These are phyloP conservation scores for Eucidaris tribuloides DNA, from an alignment of 35 echinoderm and acorn worm species.

Conservation along the genomic window DNA sequence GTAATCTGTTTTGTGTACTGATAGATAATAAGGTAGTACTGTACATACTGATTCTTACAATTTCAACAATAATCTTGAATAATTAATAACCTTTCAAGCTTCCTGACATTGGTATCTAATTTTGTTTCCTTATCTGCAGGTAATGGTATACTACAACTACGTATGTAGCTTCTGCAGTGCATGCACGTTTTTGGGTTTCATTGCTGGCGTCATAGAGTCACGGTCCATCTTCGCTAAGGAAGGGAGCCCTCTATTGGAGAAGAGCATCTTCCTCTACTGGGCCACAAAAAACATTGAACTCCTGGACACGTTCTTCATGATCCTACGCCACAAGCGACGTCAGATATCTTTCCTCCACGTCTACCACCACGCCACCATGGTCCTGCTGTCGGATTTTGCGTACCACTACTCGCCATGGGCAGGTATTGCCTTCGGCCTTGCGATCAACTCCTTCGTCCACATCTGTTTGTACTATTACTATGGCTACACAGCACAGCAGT, in stretches of 20 bases:
- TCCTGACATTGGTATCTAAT: background rate
- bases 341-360: slow-evolving; percentile 96
- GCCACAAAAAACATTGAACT: slow-evolving; percentile 83
- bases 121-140: slow-evolving; percentile 39
- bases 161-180: slow-evolving; percentile 70
- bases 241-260: slow-evolving; percentile 25
- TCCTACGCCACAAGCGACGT: slow-evolving; percentile 84
- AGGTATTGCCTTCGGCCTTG: slow-evolving; percentile 68
- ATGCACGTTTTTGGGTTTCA: slow-evolving; percentile 51
- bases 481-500: slow-evolving; percentile 60
- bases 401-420: slow-evolving; percentile 81
- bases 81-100: background rate
- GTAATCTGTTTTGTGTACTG: background rate
- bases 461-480: slow-evolving; percentile 95
- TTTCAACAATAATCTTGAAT: too few species aligned
- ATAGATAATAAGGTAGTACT: too few species aligned
- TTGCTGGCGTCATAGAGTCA: slow-evolving; percentile 39
- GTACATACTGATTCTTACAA: too few species aligned
- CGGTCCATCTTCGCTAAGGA: slow-evolving; percentile 58
- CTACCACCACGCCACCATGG: slow-evolving; percentile 89
- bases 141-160: slow-evolving; percentile 81
- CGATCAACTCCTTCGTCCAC: slow-evolving; percentile 87
- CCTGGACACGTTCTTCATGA: slow-evolving; percentile 89
- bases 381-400: slow-evolving; percentile 85
- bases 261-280: slow-evolving; percentile 82